These are phyloP conservation scores for Arge pagana DNA, from an alignment of 2,888 invertebrate genomes.

Conservation along the genomic window DNA sequence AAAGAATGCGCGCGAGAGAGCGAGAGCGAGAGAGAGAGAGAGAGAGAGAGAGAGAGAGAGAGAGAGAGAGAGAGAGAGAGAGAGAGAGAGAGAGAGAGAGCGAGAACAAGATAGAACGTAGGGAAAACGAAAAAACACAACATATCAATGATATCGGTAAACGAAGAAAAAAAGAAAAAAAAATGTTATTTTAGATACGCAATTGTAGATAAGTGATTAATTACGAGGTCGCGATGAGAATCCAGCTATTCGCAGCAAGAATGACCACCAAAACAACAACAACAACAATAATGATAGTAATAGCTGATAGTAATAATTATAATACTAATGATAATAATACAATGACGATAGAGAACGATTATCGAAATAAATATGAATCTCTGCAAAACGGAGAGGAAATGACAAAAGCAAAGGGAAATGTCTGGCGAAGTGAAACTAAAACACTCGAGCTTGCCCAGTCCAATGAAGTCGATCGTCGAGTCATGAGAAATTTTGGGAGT, in stretches of 20 bases:
- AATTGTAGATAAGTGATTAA: constrained; percentile 25
- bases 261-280: too few relatives aligned
- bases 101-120: constrained; percentile 17
- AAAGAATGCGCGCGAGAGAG: constrained; percentile 26
- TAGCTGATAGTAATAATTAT: too few relatives aligned
- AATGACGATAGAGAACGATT: constrained; percentile 16
- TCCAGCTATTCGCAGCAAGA: too few relatives aligned
- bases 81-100: constrained; percentile 16
- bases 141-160: constrained; percentile 1
- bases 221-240: too few relatives aligned
- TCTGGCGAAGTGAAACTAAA: too few relatives aligned
- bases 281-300: neutral
- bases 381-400: too few relatives aligned
- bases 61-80: constrained; percentile 35
- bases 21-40: constrained; percentile 3
- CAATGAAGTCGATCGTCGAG: too few relatives aligned
- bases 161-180: constrained; percentile 13
- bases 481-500: too few relatives aligned
- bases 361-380: constrained; percentile 8
- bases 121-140: neutral
- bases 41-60: constrained; percentile 7
- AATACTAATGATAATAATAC: constrained; percentile 9
- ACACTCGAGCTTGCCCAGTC: too few relatives aligned
- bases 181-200: constrained; percentile 15
- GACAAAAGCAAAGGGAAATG: too few relatives aligned